A percentile compares a stretch with the other conserved stretches of the same genome.
Conservation (phyloP, 2,797 vertebrate species). For the Phaenicophaeus curvirostris region DNA sequence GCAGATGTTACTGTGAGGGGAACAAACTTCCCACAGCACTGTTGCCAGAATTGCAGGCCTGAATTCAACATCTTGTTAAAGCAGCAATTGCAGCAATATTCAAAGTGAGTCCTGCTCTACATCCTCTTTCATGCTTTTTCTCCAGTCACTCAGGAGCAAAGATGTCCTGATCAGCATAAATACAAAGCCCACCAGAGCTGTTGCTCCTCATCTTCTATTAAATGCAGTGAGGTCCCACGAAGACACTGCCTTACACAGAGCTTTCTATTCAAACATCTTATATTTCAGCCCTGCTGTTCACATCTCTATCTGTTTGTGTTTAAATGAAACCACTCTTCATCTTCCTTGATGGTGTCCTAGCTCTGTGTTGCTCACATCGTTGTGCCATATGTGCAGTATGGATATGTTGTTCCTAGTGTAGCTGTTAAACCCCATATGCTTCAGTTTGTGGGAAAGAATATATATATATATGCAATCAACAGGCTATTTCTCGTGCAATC, state of each 20-base stretch:
- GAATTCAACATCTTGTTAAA: neutral
- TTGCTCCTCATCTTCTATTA: neutral
- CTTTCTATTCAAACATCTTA: neutral
- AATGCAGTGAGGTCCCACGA: neutral
- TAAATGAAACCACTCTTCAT: slow-evolving; percentile 34
- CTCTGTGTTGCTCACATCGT: slow-evolving; percentile 52
- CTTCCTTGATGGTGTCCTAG: slow-evolving; percentile 41
- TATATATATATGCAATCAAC: neutral
- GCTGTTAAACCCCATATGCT: slow-evolving; percentile 51
- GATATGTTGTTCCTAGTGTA: slow-evolving; percentile 45
- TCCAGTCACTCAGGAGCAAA: neutral
- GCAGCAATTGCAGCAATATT: neutral
- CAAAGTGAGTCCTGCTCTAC: neutral
- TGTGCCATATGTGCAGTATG: slow-evolving; percentile 56
- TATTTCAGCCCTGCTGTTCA: neutral
- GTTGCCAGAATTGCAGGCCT: neutral
- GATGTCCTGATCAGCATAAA: neutral
- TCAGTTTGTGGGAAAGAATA: slow-evolving; percentile 36
- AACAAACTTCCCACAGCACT: neutral
- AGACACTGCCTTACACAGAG: neutral
- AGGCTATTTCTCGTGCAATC: neutral
- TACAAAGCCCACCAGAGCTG: neutral
- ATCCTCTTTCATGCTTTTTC: neutral
- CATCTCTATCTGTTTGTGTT: neutral
- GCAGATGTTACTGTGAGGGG: neutral